phyloP scores from a whole-genome alignment of 2,888 invertebrate genomes.

The Lamellibrachia columna region DNA sequence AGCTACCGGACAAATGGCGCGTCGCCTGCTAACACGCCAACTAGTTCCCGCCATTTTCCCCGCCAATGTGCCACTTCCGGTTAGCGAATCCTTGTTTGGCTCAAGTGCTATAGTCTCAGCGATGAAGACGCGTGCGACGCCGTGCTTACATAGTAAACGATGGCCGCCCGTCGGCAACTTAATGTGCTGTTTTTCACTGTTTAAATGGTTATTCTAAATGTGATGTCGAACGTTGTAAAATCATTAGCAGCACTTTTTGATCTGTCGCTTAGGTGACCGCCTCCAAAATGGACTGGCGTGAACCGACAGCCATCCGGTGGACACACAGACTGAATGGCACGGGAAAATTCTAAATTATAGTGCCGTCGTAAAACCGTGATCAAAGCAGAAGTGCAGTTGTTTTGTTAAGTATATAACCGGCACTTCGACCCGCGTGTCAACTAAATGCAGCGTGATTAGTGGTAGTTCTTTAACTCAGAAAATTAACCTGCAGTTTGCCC shows the following conservation, averaged over 20 bases:
- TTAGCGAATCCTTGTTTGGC: conserved; percentile 21
- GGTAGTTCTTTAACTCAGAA: conserved; percentile 19
- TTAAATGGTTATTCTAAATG: conserved; percentile 22
- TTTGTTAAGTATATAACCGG: conserved; percentile 22
- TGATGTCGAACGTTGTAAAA: conserved; percentile 22
- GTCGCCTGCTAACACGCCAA: neutral
- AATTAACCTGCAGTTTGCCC: neutral
- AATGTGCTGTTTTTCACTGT: conserved; percentile 18
- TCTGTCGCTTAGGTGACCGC: conserved; percentile 20
- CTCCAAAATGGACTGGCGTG: conserved; percentile 18
- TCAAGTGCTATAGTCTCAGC: neutral
- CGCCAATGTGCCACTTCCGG: conserved; percentile 20
- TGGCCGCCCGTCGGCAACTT: conserved; percentile 21
- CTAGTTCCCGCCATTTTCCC: conserved; percentile 21
- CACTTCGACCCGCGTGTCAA: conserved; percentile 13
- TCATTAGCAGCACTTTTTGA: conserved; percentile 22
- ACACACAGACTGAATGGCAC: conserved; percentile 20
- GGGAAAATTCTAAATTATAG: conserved; percentile 17
- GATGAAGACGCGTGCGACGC: neutral
- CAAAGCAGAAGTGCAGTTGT: conserved; percentile 21
- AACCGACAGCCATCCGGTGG: conserved; percentile 18
- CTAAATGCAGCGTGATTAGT: conserved; percentile 20
- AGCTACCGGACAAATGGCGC: neutral
- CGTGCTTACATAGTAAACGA: conserved; percentile 13
- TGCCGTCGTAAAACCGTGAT: conserved; percentile 24